Evolutionary conservation across 2,797 vertebrate genomes (phyloP), one percentile per base, ranked within the genome.

Genomic region (Microtus californicus): DNA sequence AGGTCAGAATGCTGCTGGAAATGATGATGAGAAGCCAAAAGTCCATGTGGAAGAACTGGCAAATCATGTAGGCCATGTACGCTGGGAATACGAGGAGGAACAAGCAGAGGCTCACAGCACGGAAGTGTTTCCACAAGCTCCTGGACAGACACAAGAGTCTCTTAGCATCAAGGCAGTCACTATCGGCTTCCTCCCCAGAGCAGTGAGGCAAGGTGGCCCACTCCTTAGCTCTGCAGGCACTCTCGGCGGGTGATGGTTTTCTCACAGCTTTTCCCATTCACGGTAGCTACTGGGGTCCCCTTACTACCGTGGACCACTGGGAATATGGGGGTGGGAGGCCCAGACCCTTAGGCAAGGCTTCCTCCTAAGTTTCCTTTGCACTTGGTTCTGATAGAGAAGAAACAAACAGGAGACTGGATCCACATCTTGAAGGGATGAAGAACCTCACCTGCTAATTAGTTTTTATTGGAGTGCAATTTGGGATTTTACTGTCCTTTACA

Each of bases 1-100:
- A 99, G 65, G 99, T 99, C 91, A 99, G 99, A 97, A 99, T 99
- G 98, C 99, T 99, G 97, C 99, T 99, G 88, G 99, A 99, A 98
- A 99, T 99, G 97, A 99, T 99, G 97, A 99, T 99, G 95, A 99
- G 99, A 81, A 99, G 99, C 99, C 99, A 99, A 98, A 99, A 99
- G 98, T 99, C 99, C 99, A 99, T 99, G 98, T 99, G 99, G 98
- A 99, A 99, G 98, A 99, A 99, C 94, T 99, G 99, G 98, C 99
- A 99, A 97, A 99, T 99, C 99, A 99, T 99, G 96, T 99, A 99
- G 91, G 99, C 99, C 99, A 99, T 99, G 96, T 99, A 99, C 0
- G 99, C 99, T 0, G 99, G 99, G 97, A 99, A 99, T 93, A 99
- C 98, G 2, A 99, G 98, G 77, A 99, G 97, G 98, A 99, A 99